Percentiles rank a stretch among this genome's conserved stretches.
These are phyloP conservation scores for Suricata suricatta DNA, from an alignment of 2,113 vertebrate genomes.

Conservation along the genomic window DNA sequence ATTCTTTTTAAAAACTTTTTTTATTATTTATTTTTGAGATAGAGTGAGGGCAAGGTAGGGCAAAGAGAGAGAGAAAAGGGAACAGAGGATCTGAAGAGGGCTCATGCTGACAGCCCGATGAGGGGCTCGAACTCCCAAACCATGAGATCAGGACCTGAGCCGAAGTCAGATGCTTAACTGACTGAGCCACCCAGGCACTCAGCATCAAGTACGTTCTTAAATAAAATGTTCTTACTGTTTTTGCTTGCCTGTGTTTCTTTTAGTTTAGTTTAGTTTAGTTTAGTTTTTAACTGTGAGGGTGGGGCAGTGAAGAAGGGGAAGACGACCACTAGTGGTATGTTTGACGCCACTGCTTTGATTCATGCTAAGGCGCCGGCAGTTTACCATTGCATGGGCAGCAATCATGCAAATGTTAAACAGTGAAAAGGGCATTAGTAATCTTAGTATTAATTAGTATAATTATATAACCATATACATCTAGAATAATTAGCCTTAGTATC, in stretches of 20 bases:
- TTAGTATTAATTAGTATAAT: neutral
- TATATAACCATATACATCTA: neutral
- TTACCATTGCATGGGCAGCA: neutral
- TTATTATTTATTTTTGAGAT: neutral
- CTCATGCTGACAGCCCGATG: no score
- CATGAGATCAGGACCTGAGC: no score
- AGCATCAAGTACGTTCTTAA: neutral
- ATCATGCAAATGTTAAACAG: neutral
- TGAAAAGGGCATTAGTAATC: neutral
- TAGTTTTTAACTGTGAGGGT: neutral
- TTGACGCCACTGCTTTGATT: neutral
- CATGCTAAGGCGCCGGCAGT: neutral
- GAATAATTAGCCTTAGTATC: neutral
- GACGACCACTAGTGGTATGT: neutral
- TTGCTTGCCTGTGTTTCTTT: neutral
- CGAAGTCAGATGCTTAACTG: no score
- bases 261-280: neutral
- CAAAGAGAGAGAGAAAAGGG: no score
- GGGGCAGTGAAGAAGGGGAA: neutral
- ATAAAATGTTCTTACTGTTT: neutral
- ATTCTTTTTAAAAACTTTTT: neutral
- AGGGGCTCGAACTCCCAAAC: no score
- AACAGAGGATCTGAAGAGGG: no score
- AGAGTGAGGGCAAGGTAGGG: no score
- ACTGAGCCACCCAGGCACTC: neutral